A percentile compares a stretch with the other conserved stretches of the same genome.
Conservation (phyloP, 2,797 vertebrate species). For the Rhinatrema bivittatum region DNA sequence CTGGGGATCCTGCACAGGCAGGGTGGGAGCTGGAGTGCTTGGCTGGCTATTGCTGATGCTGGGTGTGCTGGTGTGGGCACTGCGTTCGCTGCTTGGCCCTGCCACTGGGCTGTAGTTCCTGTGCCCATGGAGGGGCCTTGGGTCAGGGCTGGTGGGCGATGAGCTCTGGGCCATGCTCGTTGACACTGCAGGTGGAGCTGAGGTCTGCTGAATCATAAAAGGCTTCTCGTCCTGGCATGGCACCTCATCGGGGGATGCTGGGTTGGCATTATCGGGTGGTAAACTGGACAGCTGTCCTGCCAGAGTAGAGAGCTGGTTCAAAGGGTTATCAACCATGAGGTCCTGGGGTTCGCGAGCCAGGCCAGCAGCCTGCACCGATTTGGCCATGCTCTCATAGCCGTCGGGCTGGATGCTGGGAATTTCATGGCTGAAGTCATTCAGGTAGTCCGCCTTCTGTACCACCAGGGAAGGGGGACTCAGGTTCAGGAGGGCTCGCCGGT, state of each 20-base stretch:
- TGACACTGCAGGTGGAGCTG: conserved; percentile 65
- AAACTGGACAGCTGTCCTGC: conserved; percentile 91
- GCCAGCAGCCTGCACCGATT: conserved; percentile 46
- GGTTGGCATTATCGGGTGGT: conserved; percentile 79
- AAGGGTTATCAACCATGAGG: conserved; percentile 86
- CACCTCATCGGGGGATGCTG: conserved; percentile 78
- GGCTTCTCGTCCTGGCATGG: conserved; percentile 93
- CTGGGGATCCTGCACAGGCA: conserved; percentile 80
- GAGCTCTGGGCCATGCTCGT: conserved; percentile 65
- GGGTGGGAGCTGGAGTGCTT: conserved; percentile 78
- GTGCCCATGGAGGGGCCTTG: conserved; percentile 62
- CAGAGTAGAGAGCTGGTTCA: conserved; percentile 92
- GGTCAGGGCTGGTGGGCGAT: conserved; percentile 81
- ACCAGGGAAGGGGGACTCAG: conserved; percentile 89
- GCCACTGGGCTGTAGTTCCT: conserved; percentile 83
- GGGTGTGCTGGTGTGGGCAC: conserved; percentile 83
- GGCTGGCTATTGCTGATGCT: conserved; percentile 93
- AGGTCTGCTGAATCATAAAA: conserved; percentile 81
- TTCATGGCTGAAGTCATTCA: conserved; percentile 71
- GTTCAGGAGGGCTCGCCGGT: conserved; percentile 86
- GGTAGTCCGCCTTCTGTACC: conserved; percentile 82
- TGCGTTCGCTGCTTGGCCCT: conserved; percentile 86
- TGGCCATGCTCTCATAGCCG: conserved; percentile 69
- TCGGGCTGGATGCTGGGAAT: conserved; percentile 74
- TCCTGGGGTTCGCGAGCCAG: conserved; percentile 75